Conservation (phyloP, 1,140 invertebrate species). For the Drosophila busckii region DNA sequence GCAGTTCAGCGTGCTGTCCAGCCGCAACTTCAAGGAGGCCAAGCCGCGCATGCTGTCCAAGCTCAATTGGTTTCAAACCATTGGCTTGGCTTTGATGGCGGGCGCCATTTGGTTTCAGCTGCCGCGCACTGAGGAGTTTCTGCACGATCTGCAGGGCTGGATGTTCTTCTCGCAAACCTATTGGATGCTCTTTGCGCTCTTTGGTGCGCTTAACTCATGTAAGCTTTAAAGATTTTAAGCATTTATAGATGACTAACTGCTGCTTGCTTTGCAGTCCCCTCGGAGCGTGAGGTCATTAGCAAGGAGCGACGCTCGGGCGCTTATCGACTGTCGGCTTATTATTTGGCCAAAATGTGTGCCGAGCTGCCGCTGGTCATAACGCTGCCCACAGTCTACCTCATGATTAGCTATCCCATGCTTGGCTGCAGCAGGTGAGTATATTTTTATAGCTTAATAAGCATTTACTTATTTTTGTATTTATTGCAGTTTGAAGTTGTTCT, state of each 20-base stretch:
- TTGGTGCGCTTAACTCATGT: slow-evolving; percentile 88
- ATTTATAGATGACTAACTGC: not conserved
- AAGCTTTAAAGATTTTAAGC: slow-evolving; percentile 47
- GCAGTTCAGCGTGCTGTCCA: slow-evolving; percentile 87
- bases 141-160: slow-evolving; percentile 91
- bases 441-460: not conserved
- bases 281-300: slow-evolving; percentile 89
- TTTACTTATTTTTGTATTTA: slow-evolving; percentile 46
- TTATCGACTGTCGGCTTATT: slow-evolving; percentile 91
- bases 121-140: slow-evolving; percentile 85
- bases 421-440: slow-evolving; percentile 78
- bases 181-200: slow-evolving; percentile 92
- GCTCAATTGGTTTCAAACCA: slow-evolving; percentile 90
- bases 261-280: slow-evolving; percentile 83
- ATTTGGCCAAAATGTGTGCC: slow-evolving; percentile 91
- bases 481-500: slow-evolving; percentile 83
- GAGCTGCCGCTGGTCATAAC: slow-evolving; percentile 89
- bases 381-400: slow-evolving; percentile 88
- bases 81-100: slow-evolving; percentile 86
- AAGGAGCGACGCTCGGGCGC: slow-evolving; percentile 90
- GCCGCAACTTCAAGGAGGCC: slow-evolving; percentile 89
- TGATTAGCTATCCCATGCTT: slow-evolving; percentile 90
- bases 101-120: slow-evolving; percentile 90
- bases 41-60: slow-evolving; percentile 88
- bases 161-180: slow-evolving; percentile 93